A percentile compares a stretch with the other conserved stretches of the same genome.
Evolutionary conservation across 2,113 vertebrate genomes (phyloP).

Genomic region (Thamnaconus septentrionalis): DNA sequence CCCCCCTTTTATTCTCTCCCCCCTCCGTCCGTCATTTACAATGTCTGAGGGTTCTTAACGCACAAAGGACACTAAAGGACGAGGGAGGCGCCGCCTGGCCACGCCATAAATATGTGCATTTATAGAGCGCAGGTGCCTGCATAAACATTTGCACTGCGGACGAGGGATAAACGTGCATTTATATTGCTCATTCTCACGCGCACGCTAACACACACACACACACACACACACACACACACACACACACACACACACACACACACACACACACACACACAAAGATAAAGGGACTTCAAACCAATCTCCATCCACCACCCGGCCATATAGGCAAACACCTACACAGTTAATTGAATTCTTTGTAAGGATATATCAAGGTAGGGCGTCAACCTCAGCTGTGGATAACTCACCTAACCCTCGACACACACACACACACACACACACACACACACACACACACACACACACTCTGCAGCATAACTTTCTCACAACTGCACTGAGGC

Average conservation of each 20-base stretch:
- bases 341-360: conserved; percentile 60
- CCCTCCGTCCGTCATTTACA: conserved; percentile 32
- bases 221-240: too few species aligned
- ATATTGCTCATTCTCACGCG: conserved; percentile 56
- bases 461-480: conserved; percentile 25
- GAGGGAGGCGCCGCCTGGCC: conserved; percentile 1
- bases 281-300: conserved; percentile 39
- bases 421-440: conserved; percentile 19
- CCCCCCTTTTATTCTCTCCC: conserved; percentile 18
- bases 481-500: conserved; percentile 33
- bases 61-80: conserved; percentile 53
- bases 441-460: conserved; percentile 13
- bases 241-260: too few species aligned
- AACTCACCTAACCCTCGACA: conserved; percentile 40
- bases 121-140: conserved; percentile 28
- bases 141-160: conserved; percentile 28
- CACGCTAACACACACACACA: background rate
- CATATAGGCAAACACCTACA: conserved; percentile 33
- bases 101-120: conserved; percentile 55
- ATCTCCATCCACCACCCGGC: conserved; percentile 37
- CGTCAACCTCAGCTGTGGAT: conserved; percentile 46
- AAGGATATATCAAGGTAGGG: conserved; percentile 61
- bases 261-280: too few species aligned
- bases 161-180: conserved; percentile 57
- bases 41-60: conserved; percentile 29